Evolutionary conservation across 64 coral and sea anemone species (phyloP), one percentile per base, ranked within the genome.

Genomic region (Astreopora myriophthalma): DNA sequence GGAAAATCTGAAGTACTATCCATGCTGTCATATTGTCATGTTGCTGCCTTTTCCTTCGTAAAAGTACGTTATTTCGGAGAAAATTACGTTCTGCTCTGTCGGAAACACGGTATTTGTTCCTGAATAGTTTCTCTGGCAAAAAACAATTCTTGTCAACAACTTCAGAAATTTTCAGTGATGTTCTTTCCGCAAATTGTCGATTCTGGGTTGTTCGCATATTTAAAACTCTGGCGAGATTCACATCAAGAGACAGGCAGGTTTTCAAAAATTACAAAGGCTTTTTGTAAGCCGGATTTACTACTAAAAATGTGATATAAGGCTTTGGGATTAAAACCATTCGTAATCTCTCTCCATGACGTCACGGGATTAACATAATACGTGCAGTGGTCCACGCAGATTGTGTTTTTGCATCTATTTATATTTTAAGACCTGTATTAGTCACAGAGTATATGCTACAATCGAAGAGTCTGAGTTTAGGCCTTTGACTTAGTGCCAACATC

Each of bases 311-410:
- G 79, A 78, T 51, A 78, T 51, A 0, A 61, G 79, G 57, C 57
- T 65, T 60, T 83, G 19, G 19, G 33, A 35, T 26, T 64, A 25
- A 64, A 51, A 58, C 48, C 52, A 29, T 61, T 28, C 48, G 49
- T 80, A 80, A 80, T 80, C 75, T 34, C 48, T 29, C 31, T 34
- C n/a, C n/a, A 17, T 83, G 79, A 83, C 79, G 79, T 83, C 52
- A 63, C 3, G 6, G 79, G 79, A 83, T 83, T 83, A 83, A 63
- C 79, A 82, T 82, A 82, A 82, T 82, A 34, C 79, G 79, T 83
- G 79, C 79, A 22, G 55, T 2, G 3, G 25, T 22, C 26, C 52
- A 73, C 79, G n/a, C 75, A 29, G n/a, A n/a, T 31, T 78, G 32
- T 65, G 32, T 32, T 8, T 60, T 34, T 31, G 52, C 34, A 22